phyloP scores from a whole-genome alignment of 2,888 invertebrate genomes.

The Drosophila diplacantha region DNA sequence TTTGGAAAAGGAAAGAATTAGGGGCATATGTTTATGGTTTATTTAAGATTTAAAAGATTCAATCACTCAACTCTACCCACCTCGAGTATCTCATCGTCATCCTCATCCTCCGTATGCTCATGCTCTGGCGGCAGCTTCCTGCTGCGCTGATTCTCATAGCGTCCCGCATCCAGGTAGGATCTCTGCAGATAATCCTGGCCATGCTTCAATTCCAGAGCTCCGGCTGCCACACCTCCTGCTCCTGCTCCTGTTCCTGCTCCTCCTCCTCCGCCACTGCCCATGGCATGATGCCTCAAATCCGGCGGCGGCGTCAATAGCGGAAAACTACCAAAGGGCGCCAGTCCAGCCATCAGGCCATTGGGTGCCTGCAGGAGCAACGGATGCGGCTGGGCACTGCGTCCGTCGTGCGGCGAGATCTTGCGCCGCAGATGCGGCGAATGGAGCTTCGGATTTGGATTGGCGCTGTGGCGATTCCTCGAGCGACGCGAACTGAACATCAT shows the following conservation, averaged over 20 bases:
- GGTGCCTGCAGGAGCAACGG: slow-evolving; percentile 86
- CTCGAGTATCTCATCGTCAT: slow-evolving; percentile 74
- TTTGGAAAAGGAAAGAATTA: neutral
- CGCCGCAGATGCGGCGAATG: slow-evolving; percentile 96
- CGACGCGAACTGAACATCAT: slow-evolving; percentile 99
- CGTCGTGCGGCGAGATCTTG: slow-evolving; percentile 96
- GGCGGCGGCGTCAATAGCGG: slow-evolving; percentile 84
- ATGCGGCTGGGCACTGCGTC: slow-evolving; percentile 91
- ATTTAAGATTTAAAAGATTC: neutral
- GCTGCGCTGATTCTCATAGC: slow-evolving; percentile 76
- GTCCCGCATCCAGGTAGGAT: slow-evolving; percentile 79
- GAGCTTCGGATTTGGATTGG: slow-evolving; percentile 98
- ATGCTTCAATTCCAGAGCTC: slow-evolving; percentile 82
- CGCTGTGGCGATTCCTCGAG: slow-evolving; percentile 96
- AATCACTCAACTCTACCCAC: slow-evolving; percentile 26
- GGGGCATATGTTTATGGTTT: no score
- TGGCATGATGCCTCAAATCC: slow-evolving; percentile 76
- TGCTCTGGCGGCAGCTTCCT: slow-evolving; percentile 24
- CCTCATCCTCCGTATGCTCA: slow-evolving; percentile 69
- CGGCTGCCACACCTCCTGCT: slow-evolving; percentile 51
- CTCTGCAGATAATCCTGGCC: slow-evolving; percentile 80
- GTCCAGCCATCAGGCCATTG: slow-evolving; percentile 79
- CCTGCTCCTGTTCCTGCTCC: neutral
- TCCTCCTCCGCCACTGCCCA: slow-evolving; percentile 55
- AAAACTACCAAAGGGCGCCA: slow-evolving; percentile 88